phyloP scores from a whole-genome alignment of 2,888 invertebrate genomes.

The Drosophila percnosoma region DNA sequence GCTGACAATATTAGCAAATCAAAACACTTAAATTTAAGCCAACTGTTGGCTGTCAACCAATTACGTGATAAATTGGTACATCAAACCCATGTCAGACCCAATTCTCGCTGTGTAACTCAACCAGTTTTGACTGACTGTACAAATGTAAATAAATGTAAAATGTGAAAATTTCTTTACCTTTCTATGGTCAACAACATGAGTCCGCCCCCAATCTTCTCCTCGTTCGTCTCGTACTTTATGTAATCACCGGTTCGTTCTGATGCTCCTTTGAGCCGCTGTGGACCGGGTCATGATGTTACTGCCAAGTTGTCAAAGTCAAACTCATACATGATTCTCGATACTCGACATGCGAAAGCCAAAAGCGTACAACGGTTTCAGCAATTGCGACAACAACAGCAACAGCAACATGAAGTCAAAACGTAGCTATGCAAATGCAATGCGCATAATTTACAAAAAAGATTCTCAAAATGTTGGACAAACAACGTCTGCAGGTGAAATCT shows the following conservation, averaged over 20 bases:
- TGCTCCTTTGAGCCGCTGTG: slow-evolving; percentile 26
- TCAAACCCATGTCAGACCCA: slow-evolving; percentile 44
- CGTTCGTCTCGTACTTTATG: slow-evolving; percentile 28
- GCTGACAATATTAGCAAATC: slow-evolving; percentile 30
- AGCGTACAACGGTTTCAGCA: slow-evolving; percentile 54
- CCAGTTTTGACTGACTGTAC: slow-evolving; percentile 31
- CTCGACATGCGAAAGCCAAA: slow-evolving; percentile 64
- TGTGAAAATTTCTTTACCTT: slow-evolving; percentile 43
- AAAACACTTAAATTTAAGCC: slow-evolving; percentile 24
- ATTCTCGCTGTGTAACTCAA: slow-evolving; percentile 44
- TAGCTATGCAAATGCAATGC: slow-evolving; percentile 64
- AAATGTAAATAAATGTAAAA: slow-evolving; percentile 71
- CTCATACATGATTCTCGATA: slow-evolving; percentile 72
- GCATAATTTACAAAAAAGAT: slow-evolving; percentile 76
- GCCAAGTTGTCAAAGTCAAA: slow-evolving; percentile 73
- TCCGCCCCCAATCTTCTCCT: neutral
- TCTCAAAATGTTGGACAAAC: slow-evolving; percentile 74
- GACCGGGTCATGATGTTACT: slow-evolving; percentile 44
- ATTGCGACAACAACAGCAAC: slow-evolving; percentile 31
- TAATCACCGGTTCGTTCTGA: slow-evolving; percentile 51
- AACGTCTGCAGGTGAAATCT: slow-evolving; percentile 78
- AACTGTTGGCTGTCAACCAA: slow-evolving; percentile 25
- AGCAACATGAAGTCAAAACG: slow-evolving; percentile 11
- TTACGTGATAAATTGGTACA: slow-evolving; percentile 16
- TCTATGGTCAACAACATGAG: slow-evolving; percentile 10